Base-by-base conservation (phyloP, 2,797 vertebrate species). In the Galago senegalensis region DNA sequence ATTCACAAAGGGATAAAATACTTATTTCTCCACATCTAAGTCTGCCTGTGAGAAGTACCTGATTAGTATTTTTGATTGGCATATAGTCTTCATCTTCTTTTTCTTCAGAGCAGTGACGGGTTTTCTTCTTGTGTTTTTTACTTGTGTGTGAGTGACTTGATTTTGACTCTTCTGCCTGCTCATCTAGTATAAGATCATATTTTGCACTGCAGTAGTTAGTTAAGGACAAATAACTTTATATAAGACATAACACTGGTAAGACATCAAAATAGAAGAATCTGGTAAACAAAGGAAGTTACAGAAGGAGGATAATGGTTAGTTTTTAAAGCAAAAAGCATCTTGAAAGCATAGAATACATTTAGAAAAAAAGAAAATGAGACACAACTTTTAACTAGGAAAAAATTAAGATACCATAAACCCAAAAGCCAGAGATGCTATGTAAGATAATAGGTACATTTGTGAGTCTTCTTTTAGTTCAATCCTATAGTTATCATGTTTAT, bases 111-210 rank as follows among this genome's bases (percentile, higher is more conserved):
- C 99, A 98, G 94, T 99, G 98, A 34, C 98, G 99, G 79, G 98
- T 99, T 98, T 99, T 99, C 95, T 99, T 99, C 97, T 99, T 99
- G 94, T 99, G 99, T 77, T 99, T 99, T 98, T 99, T 99, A 97
- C 99, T 98, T 29, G 98, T 97, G 77, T 98, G 99, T 0, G 91
- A 98, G n/a, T 98, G 99, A 97, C 99, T 98, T 1, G 96, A 91
- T 18, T 97, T 98, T 63, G 97, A 96, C 56, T 98, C 98, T 61
- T 99, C 99, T 40, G 98, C 97, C 17, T 99, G 99, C 1, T 99
- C 99, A 53, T 99, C 99, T 21, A 99, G 98, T 56, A 99, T 96
- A 85, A 99, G 99, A 83, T 99, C 99, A 13, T 99, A 99, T 95
- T 99, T 99, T 53, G 99, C 98, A 95, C 99, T 99, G 98, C 86